Evolutionary conservation across 2,888 invertebrate species (phyloP), one percentile per base, ranked within the genome.

Genomic region (Catocala sponsa): DNA sequence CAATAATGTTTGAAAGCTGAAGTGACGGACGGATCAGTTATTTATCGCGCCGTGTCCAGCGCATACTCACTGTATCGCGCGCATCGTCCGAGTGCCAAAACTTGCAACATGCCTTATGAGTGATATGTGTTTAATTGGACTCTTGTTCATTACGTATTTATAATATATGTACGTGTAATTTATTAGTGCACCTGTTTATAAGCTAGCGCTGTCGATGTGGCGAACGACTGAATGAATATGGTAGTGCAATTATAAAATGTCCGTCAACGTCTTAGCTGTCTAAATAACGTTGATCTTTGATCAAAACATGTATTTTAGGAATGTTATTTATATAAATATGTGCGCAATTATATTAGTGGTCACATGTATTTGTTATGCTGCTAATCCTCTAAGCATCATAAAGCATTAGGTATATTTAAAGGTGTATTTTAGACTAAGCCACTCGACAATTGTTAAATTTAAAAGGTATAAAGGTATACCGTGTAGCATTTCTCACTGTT

Each of bases 111-210:
- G 35, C 53, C 52, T 41, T 46, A 38, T 53, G 64, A 74, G 51
- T 56, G 69, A 68, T 53, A 58, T 72, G 54, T 54, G 61, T 68
- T 53, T 60, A 52, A 56, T 71, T 56, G 64, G 55, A 55, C 15
- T 44, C 38, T 46, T 13, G 42, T 15, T 42, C 25, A 44, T 44
- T 46, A 46, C 15, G 15, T 46, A 13, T 32, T 9, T 55, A 32
- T 44, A 56, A 42, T 35, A 35, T 49, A 50, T 10, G 9, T 15
- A 50, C 15, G 9, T 15, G 6, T n/a, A 35, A 57, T 57, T 50
- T 44, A 57, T 57, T 11, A 49, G 11, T 15, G 33, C 56, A 56
- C 42, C 43, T 56, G 49, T 49, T 49, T 35, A 10, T 1, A 13
- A 42, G 25, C 41, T 13, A 5, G 25, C n/a, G 42, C 43, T 15